phyloP scores from a whole-genome alignment of 2,113 vertebrate genomes.

The Paradoxurus hermaphroditus region DNA sequence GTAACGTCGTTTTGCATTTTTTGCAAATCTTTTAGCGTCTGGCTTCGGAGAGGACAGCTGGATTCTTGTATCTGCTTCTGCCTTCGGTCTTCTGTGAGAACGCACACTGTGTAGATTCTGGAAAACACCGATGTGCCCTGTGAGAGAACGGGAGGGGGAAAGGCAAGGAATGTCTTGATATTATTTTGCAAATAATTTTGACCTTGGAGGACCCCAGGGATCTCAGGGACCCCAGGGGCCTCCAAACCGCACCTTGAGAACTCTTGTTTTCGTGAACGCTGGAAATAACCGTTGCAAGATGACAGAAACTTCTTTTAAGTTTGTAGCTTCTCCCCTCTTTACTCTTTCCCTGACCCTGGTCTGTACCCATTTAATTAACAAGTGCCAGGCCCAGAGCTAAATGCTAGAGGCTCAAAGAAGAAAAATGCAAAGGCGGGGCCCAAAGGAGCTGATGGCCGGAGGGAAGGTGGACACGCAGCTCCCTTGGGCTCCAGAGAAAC shows the following conservation, averaged over 20 bases:
- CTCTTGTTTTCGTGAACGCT: neutral
- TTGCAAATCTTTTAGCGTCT: neutral
- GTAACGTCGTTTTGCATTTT: neutral
- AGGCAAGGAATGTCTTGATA: neutral
- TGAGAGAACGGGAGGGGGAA: neutral
- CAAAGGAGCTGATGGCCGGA: neutral
- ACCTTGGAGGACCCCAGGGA: neutral
- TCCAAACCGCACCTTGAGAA: neutral
- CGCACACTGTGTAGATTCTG: neutral
- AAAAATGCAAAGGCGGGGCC: neutral
- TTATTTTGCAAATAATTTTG: conserved; percentile 18
- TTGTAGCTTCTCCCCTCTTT: neutral
- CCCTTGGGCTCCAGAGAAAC: neutral
- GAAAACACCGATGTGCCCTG: neutral
- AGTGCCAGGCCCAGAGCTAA: neutral
- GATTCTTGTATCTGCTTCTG: neutral
- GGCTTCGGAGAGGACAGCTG: neutral
- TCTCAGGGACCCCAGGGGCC: neutral
- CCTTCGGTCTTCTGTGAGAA: neutral
- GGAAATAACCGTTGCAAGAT: neutral
- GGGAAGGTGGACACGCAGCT: neutral
- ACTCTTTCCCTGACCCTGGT: neutral
- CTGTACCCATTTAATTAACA: neutral
- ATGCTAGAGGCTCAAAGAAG: neutral
- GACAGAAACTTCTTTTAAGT: neutral